phyloP scores from a whole-genome alignment of 2,888 invertebrate genomes.

The Alviniconcha strummeri region DNA sequence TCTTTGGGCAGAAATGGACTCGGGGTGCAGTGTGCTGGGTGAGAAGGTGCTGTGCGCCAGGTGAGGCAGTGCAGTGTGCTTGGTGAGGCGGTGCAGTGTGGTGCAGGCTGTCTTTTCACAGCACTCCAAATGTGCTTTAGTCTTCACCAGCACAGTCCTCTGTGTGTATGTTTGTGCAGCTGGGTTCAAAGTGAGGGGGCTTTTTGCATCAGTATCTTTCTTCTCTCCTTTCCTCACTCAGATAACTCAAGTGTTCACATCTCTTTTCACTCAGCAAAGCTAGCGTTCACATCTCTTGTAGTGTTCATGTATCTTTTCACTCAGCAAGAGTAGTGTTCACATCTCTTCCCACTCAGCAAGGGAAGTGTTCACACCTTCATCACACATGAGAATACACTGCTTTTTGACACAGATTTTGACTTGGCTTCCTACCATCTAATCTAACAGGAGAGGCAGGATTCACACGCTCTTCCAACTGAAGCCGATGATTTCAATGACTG shows the following conservation, averaged over 20 bases:
- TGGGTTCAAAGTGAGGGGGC: conserved; percentile 11
- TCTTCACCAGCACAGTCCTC: conserved; percentile 6
- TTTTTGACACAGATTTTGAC: too few relatives aligned
- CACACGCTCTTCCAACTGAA: too few relatives aligned
- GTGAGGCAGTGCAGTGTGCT: neutral
- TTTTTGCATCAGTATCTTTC: neutral
- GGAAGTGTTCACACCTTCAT: too few relatives aligned
- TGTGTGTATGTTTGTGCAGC: neutral
- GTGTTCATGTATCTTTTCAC: too few relatives aligned
- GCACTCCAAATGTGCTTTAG: conserved; percentile 7
- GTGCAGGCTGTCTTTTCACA: conserved; percentile 14
- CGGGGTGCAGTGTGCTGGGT: neutral
- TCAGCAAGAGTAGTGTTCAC: too few relatives aligned
- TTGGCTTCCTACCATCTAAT: too few relatives aligned
- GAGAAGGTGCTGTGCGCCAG: neutral
- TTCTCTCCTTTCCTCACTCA: neutral
- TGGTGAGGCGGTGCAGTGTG: neutral
- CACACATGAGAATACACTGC: too few relatives aligned
- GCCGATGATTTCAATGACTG: too few relatives aligned
- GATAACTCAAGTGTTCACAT: neutral
- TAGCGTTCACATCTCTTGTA: too few relatives aligned
- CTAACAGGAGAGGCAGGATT: too few relatives aligned
- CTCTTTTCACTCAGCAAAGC: neutral
- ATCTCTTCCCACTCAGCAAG: too few relatives aligned
- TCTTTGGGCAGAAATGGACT: conserved; percentile 5